Percentiles rank a stretch among this genome's conserved stretches.
Conservation (phyloP, 2,113 vertebrate genomes). For the Sapayoa aenigma region DNA sequence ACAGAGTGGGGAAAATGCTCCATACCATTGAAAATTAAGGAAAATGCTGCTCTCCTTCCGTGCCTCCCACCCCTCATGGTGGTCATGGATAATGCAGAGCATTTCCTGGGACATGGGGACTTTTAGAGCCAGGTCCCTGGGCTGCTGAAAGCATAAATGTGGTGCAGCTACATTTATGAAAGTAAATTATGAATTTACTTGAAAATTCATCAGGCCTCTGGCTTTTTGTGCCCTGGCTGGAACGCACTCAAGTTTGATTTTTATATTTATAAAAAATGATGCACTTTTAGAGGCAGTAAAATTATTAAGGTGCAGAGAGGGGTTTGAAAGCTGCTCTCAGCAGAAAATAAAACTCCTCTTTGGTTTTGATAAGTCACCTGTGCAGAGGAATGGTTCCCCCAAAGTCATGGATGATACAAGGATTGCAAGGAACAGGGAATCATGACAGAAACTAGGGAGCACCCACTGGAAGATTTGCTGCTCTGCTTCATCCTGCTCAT, state of each 20-base stretch:
- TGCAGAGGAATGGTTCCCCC: background rate
- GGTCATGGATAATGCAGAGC: background rate
- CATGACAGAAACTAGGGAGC: background rate
- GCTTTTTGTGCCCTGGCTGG: background rate
- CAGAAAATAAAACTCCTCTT: background rate
- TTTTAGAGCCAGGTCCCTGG: background rate
- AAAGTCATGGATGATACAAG: background rate
- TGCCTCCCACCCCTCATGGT: background rate
- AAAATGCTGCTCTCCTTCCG: rapidly evolving
- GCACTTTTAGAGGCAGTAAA: background rate
- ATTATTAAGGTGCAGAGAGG: background rate
- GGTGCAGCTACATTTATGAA: background rate
- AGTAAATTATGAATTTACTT: too few species aligned
- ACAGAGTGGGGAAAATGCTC: background rate
- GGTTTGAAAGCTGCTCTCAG: background rate
- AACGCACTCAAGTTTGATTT: background rate
- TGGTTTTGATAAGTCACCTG: background rate
- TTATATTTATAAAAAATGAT: too few species aligned
- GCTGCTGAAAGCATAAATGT: background rate
- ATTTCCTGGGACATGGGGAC: background rate
- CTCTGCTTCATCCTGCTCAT: background rate
- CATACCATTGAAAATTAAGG: background rate
- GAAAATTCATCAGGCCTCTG: rapidly evolving
- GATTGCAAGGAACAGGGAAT: background rate
- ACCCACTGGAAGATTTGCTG: background rate